Evolutionary conservation across 2,888 invertebrate genomes (phyloP), one percentile per base, ranked within the genome.

Genomic region (Melieria picta): DNA sequence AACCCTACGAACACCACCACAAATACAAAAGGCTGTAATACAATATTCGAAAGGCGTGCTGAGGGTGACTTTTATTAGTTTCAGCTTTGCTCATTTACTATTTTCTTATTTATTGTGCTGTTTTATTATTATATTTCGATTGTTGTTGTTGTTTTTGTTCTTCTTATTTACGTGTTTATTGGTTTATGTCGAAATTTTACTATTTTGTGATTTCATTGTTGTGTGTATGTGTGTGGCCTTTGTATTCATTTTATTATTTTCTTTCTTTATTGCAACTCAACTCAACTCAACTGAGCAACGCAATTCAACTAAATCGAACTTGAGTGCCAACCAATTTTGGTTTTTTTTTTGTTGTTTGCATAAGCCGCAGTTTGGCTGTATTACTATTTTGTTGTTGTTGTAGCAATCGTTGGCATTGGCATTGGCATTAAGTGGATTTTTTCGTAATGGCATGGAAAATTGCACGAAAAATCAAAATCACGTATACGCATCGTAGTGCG

Each of bases 401-500:
- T 30, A 3, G 30, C 30, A 30, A 30, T 30, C 30, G 30, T 30
- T 30, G 30, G 30, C 30, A 30, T 30, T 30, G 30, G 30, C 69
- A 69, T 56, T 69, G 69, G 63, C 47, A 69, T 69, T 69, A 69
- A 69, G 69, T 69, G 69, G 69, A 69, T 69, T 63, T 63, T 55
- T 57, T 69, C 56, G 69, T 63, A 69, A 69, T 69, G 69, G 69
- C 69, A 62, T 69, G 62, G 69, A 69, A 69, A 69, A 64, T 72
- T 72, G 66, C 56, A 69, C 58, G 43, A 65, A 62, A 50, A 65
- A 55, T 60, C 58, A 71, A 60, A 65, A 60, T 65, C 65, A 65
- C 60, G 60, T 71, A 70, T 58, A 67, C 60, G 60, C 30, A 30
- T 30, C 30, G 30, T 30, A 30, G 30, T 30, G 30, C 30, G 30